Conservation (phyloP, 2,797 vertebrate genomes). For the Gymnothorax javanicus region DNA sequence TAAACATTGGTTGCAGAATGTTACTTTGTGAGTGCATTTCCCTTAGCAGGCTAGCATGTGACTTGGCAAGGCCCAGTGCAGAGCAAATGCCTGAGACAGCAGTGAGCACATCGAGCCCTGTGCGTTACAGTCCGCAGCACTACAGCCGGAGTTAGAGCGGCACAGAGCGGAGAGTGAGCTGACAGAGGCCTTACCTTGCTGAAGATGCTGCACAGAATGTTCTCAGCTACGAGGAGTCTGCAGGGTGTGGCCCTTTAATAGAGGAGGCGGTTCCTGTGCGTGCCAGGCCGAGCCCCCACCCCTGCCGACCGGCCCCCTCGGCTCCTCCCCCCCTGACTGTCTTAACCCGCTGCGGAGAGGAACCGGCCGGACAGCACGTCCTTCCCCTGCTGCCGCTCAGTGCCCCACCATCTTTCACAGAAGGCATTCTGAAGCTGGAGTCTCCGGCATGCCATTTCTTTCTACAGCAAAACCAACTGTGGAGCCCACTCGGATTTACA, state of each 20-base stretch:
- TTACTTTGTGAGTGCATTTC: neutral
- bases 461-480: neutral
- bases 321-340: neutral
- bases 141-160: neutral
- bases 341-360: conserved; percentile 7
- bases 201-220: conserved; percentile 53
- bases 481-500: neutral
- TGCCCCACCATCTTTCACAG: neutral
- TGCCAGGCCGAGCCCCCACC: conserved; percentile 13
- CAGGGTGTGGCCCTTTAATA: conserved; percentile 66
- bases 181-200: conserved; percentile 57
- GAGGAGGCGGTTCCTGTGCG: conserved; percentile 44
- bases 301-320: neutral
- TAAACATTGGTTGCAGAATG: neutral
- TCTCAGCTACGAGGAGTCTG: conserved; percentile 41
- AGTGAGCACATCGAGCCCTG: neutral
- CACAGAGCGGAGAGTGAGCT: neutral
- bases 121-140: neutral
- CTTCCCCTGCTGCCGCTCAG: neutral
- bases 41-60: conserved; percentile 15
- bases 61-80: conserved; percentile 10
- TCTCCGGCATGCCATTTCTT: neutral
- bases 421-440: neutral
- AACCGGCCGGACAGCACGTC: neutral
- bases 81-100: neutral